A percentile compares a stretch with the other conserved stretches of the same genome.
Conservation (phyloP, 2,888 invertebrate genomes). For the Eupeodes luniger region DNA sequence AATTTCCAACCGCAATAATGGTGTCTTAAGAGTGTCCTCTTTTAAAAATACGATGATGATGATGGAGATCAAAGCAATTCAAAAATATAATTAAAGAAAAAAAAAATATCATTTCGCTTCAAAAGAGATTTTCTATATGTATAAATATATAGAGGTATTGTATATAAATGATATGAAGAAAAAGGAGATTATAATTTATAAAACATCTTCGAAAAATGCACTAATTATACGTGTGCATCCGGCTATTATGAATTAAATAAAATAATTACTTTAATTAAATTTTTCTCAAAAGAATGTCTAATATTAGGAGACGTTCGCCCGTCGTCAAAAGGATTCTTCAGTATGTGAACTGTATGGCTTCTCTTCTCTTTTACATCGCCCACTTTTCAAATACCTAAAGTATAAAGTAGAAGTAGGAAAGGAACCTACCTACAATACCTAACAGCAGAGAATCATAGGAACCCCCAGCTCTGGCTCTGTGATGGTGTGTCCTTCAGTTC, state of each 20-base stretch:
- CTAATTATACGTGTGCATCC: slow-evolving; percentile 54
- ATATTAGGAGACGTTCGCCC: slow-evolving; percentile 43
- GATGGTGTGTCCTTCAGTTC: slow-evolving; percentile 38
- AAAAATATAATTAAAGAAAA: slow-evolving; percentile 23
- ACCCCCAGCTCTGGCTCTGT: not conserved
- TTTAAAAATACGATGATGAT: no score
- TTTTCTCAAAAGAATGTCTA: slow-evolving; percentile 51
- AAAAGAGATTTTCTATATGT: not conserved
- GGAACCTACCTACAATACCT: not conserved
- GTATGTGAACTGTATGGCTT: not conserved
- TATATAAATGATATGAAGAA: not conserved
- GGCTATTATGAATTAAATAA: slow-evolving; percentile 41
- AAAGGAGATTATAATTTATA: not conserved
- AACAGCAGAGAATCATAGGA: not conserved
- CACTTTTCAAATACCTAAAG: slow-evolving; percentile 10
- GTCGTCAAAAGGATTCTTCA: slow-evolving; percentile 33
- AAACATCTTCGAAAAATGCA: slow-evolving; percentile 34
- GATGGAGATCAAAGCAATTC: slow-evolving; percentile 19
- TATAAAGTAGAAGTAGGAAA: no score
- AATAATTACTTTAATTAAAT: slow-evolving; percentile 70
- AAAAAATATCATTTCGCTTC: slow-evolving; percentile 17
- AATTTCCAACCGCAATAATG: slow-evolving; percentile 25
- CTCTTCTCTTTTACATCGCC: slow-evolving; percentile 7
- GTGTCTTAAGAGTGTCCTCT: not conserved
- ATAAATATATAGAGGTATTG: no score